These are phyloP conservation scores for Elysia crispata DNA, from an alignment of 2,888 invertebrate genomes.

Conservation along the genomic window DNA sequence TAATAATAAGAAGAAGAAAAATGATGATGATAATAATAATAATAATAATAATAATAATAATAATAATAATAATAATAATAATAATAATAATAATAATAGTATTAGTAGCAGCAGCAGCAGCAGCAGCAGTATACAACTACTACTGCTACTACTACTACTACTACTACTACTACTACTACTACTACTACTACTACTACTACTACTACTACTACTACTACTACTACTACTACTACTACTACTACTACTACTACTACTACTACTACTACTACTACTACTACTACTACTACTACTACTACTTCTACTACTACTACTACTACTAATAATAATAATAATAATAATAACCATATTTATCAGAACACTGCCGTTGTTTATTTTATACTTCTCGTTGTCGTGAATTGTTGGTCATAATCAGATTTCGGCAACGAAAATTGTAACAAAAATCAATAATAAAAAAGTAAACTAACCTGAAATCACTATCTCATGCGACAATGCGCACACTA, in stretches of 20 bases:
- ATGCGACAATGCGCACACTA: too few relatives aligned
- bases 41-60: not conserved
- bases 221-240: constrained; percentile 9
- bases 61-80: not conserved
- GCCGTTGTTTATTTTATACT: too few relatives aligned
- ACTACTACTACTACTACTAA: too few relatives aligned
- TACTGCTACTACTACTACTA: constrained; percentile 24
- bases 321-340: too few relatives aligned
- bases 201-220: constrained; percentile 12
- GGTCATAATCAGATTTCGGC: too few relatives aligned
- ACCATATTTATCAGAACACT: too few relatives aligned
- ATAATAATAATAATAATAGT: not conserved
- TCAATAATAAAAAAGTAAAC: too few relatives aligned
- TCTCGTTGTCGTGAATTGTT: too few relatives aligned
- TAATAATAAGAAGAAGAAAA: too few relatives aligned
- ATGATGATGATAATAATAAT: not conserved
- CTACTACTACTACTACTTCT: constrained; percentile 4
- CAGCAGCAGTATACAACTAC: not conserved
- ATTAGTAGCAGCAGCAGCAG: too few relatives aligned
- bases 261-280: constrained; percentile 4
- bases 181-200: not conserved
- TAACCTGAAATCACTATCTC: too few relatives aligned
- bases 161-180: constrained; percentile 25
- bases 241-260: constrained; percentile 9
- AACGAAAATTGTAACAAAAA: too few relatives aligned